Percentiles rank a stretch among this genome's conserved stretches.
Conservation (phyloP, 1,140 invertebrate species). For the Oscheius sp. region DNA sequence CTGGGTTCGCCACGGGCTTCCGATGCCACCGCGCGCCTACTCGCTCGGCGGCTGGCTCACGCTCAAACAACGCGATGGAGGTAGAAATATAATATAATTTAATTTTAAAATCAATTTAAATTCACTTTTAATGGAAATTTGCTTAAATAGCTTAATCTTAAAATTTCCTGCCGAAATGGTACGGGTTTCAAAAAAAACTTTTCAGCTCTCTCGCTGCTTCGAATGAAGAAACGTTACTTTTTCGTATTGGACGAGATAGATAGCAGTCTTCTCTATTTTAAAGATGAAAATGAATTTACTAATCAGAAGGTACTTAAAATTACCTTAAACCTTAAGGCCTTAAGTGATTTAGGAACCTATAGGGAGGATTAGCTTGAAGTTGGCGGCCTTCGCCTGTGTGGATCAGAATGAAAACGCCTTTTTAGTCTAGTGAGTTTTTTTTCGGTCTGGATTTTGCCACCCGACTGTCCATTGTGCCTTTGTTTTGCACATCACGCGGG, state of each 20-base stretch:
- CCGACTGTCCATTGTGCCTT: conserved; percentile 9
- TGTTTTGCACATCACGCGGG: not conserved
- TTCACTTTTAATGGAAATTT: too few species aligned
- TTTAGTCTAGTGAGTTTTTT: conserved; percentile 53
- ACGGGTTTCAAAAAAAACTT: too few species aligned
- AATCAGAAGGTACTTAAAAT: conserved; percentile 30
- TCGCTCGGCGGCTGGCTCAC: conserved; percentile 13
- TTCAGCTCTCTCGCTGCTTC: conserved; percentile 53
- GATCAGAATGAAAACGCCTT: conserved; percentile 49
- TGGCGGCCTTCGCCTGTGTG: conserved; percentile 22
- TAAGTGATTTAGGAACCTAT: conserved; percentile 32
- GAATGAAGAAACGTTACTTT: conserved; percentile 46
- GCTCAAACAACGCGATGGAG: conserved; percentile 23
- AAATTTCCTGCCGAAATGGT: too few species aligned
- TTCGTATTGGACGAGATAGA: conserved; percentile 52
- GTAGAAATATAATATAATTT: conserved; percentile 4
- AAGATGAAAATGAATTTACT: conserved; percentile 49
- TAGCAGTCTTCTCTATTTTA: conserved; percentile 49
- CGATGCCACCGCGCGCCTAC: conserved; percentile 10
- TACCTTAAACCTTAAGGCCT: not conserved
- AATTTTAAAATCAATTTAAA: not conserved
- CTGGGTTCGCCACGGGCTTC: not conserved
- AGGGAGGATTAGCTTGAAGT: conserved; percentile 41
- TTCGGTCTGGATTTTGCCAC: not conserved
- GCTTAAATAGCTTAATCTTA: too few species aligned